Base-by-base conservation (phyloP, 1,140 invertebrate genomes). In the Drosophila parabipectinata region DNA sequence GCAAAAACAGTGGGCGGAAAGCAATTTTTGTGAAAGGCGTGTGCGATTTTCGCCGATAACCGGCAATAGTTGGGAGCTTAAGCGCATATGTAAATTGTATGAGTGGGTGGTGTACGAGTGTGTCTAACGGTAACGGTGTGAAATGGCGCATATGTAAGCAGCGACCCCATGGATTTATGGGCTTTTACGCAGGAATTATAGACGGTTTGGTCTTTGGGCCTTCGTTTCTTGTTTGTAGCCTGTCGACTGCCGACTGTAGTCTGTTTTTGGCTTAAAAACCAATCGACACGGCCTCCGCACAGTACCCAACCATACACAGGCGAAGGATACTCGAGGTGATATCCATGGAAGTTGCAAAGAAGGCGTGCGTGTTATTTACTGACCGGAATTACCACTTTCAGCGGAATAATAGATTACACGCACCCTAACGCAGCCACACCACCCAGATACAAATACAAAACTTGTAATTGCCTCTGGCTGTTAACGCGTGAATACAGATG, bases 341-440 rank as follows among this genome's bases (percentile, higher is more conserved):
- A 69, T 69, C 32, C 48, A 39, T 18, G 24, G 54, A 59, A 41
- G 83, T 83, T 83, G 32, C 72, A 75, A 61, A 30, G 14, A 57
- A 53, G 78, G 73, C 69, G 64, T 85, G 77, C 77, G 59, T 66
- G 83, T 88, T 88, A 88, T 88, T 88, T 88, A 88, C 84, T 88
- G 84, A 83, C 83, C 83, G 83, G 83, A 88, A 88, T 88, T 77
- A 88, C 83, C 83, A 88, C 83, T 88, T 88, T 88, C 84, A 88
- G 79, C 83, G 77, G 72, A 58, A 83, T 83, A 88, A 88, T 88
- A 88, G 83, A 88, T 88, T 88, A 83, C 72, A 61, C 74, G 69
- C 62, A 87, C 55, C 56, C 63, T 15, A 18, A 18, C 26, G 51
- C 39, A 57, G 15, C 48, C n/a, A 14, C 47, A 52, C 28, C 21